Evolutionary conservation across 2,797 vertebrate species (phyloP).

Genomic region (Gymnothorax reevesii): DNA sequence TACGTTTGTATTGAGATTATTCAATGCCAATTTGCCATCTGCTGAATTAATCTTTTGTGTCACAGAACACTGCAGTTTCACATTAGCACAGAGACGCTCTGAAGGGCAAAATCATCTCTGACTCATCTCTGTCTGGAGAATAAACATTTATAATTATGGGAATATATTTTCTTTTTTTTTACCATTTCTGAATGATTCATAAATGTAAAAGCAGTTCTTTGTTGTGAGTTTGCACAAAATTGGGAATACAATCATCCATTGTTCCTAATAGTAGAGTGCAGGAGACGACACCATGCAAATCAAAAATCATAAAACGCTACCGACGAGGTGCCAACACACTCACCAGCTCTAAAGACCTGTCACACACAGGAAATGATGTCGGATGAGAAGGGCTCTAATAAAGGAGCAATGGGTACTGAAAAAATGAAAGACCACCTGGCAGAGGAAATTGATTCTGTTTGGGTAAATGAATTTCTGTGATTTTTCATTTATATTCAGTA

Average conservation of each 20-base stretch:
- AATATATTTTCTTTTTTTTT: not conserved
- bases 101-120: not conserved
- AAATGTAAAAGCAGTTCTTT: not conserved
- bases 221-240: not conserved
- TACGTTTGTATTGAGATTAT: not conserved
- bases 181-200: not conserved
- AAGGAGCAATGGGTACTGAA: not conserved
- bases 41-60: not conserved
- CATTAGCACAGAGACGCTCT: not conserved
- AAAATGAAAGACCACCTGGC: not conserved
- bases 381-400: not conserved
- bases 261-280: not conserved
- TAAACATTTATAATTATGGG: not conserved
- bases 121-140: not conserved
- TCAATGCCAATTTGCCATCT: not conserved
- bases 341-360: not conserved
- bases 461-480: slow-evolving; percentile 4
- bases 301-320: not conserved
- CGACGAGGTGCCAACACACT: not conserved
- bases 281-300: not conserved
- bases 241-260: slow-evolving; percentile 3
- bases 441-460: slow-evolving; percentile 1
- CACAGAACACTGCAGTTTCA: not conserved
- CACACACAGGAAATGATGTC: not conserved
- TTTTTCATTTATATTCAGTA: slow-evolving; percentile 12